Conservation (phyloP, 2,888 invertebrate genomes). For the Drosophila pseudotakahashii region DNA sequence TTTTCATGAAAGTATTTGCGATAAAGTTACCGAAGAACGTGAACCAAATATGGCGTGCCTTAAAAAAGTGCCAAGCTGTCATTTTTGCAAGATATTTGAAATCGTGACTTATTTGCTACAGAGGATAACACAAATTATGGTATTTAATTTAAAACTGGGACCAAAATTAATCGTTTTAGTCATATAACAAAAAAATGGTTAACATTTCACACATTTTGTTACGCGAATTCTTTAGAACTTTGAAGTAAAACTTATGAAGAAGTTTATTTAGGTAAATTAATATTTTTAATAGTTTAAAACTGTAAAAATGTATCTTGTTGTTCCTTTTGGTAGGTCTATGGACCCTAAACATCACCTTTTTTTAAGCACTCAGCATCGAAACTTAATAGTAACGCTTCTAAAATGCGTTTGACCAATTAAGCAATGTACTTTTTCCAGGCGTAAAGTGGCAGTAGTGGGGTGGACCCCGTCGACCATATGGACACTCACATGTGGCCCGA, state of each 20-base stretch:
- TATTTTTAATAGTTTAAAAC: too few species aligned
- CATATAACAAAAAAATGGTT: too few species aligned
- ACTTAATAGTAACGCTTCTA: background rate
- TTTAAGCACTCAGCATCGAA: background rate
- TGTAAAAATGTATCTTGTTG: background rate
- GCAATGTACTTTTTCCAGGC: slow-evolving; percentile 8
- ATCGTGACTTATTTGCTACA: background rate
- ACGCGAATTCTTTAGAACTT: too few species aligned
- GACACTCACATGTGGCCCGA: slow-evolving; percentile 58
- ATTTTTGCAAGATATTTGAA: background rate
- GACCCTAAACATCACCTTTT: background rate
- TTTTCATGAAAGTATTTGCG: slow-evolving; percentile 27
- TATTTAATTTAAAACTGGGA: too few species aligned
- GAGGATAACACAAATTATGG: background rate
- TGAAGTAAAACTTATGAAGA: too few species aligned
- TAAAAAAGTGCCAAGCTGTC: slow-evolving; percentile 19
- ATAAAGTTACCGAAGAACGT: slow-evolving; percentile 22
- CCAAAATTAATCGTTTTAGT: too few species aligned
- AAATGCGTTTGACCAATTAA: slow-evolving; percentile 71
- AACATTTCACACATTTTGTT: too few species aligned
- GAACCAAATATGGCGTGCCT: slow-evolving; percentile 10
- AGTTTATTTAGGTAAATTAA: too few species aligned
- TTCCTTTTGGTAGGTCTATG: too few species aligned
- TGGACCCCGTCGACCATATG: slow-evolving; percentile 43
- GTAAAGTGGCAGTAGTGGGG: background rate